Evolutionary conservation across 1,140 invertebrate species (phyloP).

Genomic region (Vanessa tameamea): DNA sequence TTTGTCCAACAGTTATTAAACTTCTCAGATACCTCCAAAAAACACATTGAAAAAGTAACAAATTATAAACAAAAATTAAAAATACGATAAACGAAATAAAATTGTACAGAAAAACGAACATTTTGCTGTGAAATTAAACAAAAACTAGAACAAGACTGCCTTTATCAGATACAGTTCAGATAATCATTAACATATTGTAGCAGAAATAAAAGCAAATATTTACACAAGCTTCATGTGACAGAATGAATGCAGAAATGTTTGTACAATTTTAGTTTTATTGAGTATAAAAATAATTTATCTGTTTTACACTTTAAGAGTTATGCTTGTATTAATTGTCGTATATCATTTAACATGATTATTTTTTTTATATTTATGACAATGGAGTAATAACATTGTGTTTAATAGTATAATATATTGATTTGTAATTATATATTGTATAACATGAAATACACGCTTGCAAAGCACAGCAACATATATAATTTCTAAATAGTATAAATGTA

Average conservation of each 20-base stretch:
- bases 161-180: slow-evolving; percentile 11
- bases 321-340: too few relatives aligned
- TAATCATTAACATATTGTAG: slow-evolving; percentile 12
- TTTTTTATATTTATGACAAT: too few relatives aligned
- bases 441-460: too few relatives aligned
- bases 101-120: slow-evolving; percentile 12
- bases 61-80: slow-evolving; percentile 12
- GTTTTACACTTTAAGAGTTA: not conserved
- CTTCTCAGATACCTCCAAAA: slow-evolving; percentile 5
- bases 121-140: slow-evolving; percentile 10
- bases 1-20: not conserved
- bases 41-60: slow-evolving; percentile 13
- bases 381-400: too few relatives aligned
- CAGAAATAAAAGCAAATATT: slow-evolving; percentile 18
- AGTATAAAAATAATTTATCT: not conserved
- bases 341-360: not conserved
- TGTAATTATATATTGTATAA: too few relatives aligned
- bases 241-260: slow-evolving; percentile 17
- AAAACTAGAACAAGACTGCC: not conserved
- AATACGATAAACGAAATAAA: slow-evolving; percentile 13
- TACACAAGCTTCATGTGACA: slow-evolving; percentile 3
- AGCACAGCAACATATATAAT: too few relatives aligned
- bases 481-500: too few relatives aligned
- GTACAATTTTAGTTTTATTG: not conserved
- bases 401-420: too few relatives aligned